Conservation (phyloP, 2,888 invertebrate species). For the Tyria jacobaeae region DNA sequence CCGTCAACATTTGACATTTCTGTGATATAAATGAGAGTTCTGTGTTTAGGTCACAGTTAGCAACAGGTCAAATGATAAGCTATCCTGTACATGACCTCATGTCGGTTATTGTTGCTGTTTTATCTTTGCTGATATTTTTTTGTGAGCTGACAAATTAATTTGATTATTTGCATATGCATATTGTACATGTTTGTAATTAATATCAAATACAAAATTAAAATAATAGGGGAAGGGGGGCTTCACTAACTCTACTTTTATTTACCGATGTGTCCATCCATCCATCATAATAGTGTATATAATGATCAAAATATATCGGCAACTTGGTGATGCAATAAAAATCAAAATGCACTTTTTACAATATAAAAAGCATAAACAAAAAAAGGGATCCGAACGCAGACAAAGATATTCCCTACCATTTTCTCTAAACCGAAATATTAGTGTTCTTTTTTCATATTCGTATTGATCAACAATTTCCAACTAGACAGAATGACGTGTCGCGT, state of each 20-base stretch:
- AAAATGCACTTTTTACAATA: too few relatives aligned
- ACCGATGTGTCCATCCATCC: too few relatives aligned
- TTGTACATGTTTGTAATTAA: neutral
- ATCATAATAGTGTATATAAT: too few relatives aligned
- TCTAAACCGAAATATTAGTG: too few relatives aligned
- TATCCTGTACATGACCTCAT: constrained; percentile 15
- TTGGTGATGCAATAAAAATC: too few relatives aligned
- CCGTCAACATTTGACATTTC: neutral
- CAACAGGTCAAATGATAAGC: constrained; percentile 19
- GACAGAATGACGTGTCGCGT: neutral
- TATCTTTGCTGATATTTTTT: constrained; percentile 4
- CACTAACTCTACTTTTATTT: too few relatives aligned
- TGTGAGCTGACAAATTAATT: neutral
- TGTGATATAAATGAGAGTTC: constrained; percentile 14
- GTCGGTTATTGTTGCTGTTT: constrained; percentile 11
- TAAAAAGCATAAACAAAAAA: too few relatives aligned
- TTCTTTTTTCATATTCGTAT: neutral
- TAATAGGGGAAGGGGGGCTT: too few relatives aligned
- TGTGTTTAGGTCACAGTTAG: constrained; percentile 8
- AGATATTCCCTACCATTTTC: too few relatives aligned
- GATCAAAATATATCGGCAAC: too few relatives aligned
- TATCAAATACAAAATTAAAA: neutral
- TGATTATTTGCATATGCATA: neutral
- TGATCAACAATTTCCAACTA: neutral
- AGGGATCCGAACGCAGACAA: too few relatives aligned